A percentile compares a stretch with the other conserved stretches of the same genome.
Evolutionary conservation across 2,797 vertebrate species (phyloP).

Genomic region (Crocidura indochinensis): DNA sequence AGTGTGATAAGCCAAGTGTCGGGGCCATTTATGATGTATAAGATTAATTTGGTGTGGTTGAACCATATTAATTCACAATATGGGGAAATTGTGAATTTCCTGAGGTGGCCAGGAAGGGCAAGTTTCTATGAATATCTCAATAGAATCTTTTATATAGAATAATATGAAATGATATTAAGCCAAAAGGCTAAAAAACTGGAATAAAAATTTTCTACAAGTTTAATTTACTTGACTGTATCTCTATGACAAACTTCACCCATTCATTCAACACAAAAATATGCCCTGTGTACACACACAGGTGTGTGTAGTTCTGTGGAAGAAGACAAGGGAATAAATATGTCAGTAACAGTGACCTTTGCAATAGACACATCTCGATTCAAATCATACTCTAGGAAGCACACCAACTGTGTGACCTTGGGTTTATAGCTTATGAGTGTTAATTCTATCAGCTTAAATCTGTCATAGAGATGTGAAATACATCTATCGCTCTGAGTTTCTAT

Average conservation of each 20-base stretch:
- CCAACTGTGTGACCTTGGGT: not conserved
- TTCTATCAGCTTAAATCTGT: not conserved
- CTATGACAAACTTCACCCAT: constrained; percentile 11
- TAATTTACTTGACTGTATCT: not conserved
- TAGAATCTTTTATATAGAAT: not conserved
- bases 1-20: constrained; percentile 41
- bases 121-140: not conserved
- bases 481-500: not conserved
- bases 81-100: not conserved
- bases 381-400: not conserved
- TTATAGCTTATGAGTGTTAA: constrained; percentile 28
- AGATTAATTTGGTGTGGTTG: constrained; percentile 46
- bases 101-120: not conserved
- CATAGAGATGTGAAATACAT: constrained; percentile 11
- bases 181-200: constrained; percentile 7
- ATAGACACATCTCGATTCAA: not conserved
- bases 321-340: not conserved
- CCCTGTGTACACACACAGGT: too few relatives aligned
- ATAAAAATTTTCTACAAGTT: constrained; percentile 29
- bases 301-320: not conserved
- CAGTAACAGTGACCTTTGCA: not conserved
- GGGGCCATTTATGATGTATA: constrained; percentile 54
- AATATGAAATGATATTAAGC: not conserved
- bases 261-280: not conserved
- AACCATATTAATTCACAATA: not conserved